These are phyloP conservation scores for Lepidurus apus DNA, from an alignment of 1,140 invertebrate genomes.

Conservation along the genomic window DNA sequence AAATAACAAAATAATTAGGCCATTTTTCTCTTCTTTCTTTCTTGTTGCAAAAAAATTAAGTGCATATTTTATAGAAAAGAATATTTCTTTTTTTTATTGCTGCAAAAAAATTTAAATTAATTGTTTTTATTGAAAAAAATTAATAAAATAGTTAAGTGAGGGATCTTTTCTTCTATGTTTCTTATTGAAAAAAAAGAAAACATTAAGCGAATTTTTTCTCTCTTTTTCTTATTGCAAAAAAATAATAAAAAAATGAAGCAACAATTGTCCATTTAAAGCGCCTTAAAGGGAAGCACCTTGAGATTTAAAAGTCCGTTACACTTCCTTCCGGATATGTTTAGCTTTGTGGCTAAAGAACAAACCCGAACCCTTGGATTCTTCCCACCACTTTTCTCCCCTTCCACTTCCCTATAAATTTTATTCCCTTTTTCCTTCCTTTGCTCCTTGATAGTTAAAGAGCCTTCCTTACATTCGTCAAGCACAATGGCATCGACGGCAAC, in stretches of 20 bases:
- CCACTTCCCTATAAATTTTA: neutral
- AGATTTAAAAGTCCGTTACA: neutral
- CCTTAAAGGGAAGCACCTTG: neutral
- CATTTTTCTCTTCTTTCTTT: no score
- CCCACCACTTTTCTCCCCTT: conserved; percentile 8
- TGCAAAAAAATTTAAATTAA: no score
- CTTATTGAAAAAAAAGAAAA: no score
- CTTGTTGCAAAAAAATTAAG: no score
- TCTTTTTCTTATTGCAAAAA: no score
- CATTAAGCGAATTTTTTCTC: no score
- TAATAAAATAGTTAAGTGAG: no score
- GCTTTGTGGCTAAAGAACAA: neutral
- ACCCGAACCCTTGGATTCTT: neutral
- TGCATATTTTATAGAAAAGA: no score
- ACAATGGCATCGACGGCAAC: neutral
- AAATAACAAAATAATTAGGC: no score
- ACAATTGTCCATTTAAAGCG: neutral
- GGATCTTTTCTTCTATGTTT: no score
- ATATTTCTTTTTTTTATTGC: no score
- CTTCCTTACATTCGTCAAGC: neutral
- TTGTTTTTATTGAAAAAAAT: no score
- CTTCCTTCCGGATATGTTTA: conserved; percentile 19
- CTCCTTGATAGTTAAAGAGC: conserved; percentile 2
- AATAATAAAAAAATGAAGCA: neutral
- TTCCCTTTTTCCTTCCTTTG: neutral